A percentile compares a stretch with the other conserved stretches of the same genome.
Conservation (phyloP, 2,797 vertebrate genomes). For the Crenichthys baileyi region DNA sequence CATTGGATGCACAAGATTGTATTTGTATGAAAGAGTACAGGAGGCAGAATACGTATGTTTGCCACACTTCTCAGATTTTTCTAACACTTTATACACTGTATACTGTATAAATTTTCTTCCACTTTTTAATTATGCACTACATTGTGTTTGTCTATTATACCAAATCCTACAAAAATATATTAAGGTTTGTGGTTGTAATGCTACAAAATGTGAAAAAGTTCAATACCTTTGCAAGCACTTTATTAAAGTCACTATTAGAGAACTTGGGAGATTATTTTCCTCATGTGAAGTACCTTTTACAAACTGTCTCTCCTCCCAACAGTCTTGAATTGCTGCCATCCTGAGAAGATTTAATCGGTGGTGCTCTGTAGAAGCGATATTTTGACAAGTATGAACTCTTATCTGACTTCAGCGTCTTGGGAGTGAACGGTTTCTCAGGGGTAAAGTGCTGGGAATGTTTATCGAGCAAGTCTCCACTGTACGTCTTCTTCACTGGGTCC, state of each 20-base stretch:
- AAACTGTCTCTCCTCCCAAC: conserved; percentile 69
- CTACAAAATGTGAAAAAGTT: not conserved
- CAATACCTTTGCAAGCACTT: not conserved
- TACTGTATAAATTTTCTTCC: not conserved
- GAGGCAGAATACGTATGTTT: too few species aligned
- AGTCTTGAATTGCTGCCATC: conserved; percentile 39
- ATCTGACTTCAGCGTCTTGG: conserved; percentile 89
- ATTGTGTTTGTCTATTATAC: not conserved
- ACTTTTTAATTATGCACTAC: not conserved
- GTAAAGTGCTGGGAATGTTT: conserved; percentile 89
- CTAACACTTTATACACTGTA: too few species aligned
- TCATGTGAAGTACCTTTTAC: conserved; percentile 78
- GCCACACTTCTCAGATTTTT: too few species aligned
- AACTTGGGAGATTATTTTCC: not conserved
- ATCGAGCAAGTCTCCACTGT: conserved; percentile 87
- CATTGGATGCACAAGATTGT: not conserved
- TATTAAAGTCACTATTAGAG: not conserved
- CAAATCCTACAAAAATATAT: not conserved
- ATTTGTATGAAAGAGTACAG: not conserved
- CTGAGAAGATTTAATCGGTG: conserved; percentile 73
- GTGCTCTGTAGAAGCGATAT: conserved; percentile 91
- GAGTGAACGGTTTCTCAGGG: conserved; percentile 87
- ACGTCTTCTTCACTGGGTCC: conserved; percentile 78
- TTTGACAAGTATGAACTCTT: conserved; percentile 86
- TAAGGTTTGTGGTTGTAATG: not conserved